Percentiles rank a stretch among this genome's conserved stretches.
Conservation (phyloP, 2,797 vertebrate genomes). For the Phrynocephalus forsythii region DNA sequence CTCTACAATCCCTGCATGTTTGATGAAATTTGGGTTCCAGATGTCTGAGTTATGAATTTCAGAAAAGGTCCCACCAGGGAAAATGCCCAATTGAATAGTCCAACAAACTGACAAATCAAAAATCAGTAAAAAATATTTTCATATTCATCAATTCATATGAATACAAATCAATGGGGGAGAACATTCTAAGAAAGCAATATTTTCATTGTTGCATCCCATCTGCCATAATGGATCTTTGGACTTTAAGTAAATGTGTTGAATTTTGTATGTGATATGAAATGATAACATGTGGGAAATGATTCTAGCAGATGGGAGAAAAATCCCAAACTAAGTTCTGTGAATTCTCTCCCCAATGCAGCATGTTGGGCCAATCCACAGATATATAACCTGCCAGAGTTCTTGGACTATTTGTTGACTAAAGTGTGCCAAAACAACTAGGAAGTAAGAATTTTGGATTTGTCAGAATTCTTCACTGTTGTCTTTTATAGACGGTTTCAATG, state of each 20-base stretch:
- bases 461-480: background rate
- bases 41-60: no score
- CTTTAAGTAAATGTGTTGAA: background rate
- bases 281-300: background rate
- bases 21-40: no score
- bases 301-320: background rate
- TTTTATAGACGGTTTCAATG: constrained; percentile 11
- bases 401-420: constrained; percentile 1
- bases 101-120: no score
- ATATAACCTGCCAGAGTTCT: constrained; percentile 5
- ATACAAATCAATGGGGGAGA: background rate
- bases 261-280: background rate
- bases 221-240: background rate
- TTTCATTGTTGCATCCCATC: background rate
- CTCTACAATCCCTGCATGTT: no score
- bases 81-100: no score
- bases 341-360: constrained; percentile 1
- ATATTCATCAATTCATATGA: no score
- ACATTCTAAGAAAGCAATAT: background rate
- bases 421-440: background rate
- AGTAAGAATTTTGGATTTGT: constrained; percentile 14
- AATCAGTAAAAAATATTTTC: no score
- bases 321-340: background rate
- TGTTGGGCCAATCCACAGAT: constrained; percentile 4
- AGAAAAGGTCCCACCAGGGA: no score